Conservation (phyloP, 2,797 vertebrate species). For the Centropyge bicolor region DNA sequence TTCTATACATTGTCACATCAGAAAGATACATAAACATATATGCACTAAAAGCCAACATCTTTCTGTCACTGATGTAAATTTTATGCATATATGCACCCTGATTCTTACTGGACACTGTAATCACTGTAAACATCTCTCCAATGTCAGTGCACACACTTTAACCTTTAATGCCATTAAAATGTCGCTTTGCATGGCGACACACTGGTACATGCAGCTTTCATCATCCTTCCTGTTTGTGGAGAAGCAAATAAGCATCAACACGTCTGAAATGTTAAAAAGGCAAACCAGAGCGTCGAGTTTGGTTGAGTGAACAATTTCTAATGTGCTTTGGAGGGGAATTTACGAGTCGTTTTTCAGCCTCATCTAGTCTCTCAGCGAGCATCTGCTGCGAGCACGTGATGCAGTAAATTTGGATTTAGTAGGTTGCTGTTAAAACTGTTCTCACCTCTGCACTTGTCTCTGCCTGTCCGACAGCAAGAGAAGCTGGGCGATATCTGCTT, state of each 20-base stretch:
- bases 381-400: conserved; percentile 43
- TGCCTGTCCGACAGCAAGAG: conserved; percentile 91
- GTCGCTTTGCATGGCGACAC: background rate
- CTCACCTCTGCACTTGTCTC: conserved; percentile 63
- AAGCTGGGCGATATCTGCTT: conserved; percentile 99
- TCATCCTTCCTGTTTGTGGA: background rate
- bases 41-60: conserved; percentile 1
- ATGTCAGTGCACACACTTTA: conserved; percentile 12
- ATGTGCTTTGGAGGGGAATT: conserved; percentile 23
- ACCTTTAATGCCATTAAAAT: conserved; percentile 18
- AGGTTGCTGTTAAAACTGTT: conserved; percentile 32
- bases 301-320: conserved; percentile 31
- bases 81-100: background rate
- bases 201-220: background rate
- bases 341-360: conserved; percentile 14
- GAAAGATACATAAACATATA: conserved; percentile 11
- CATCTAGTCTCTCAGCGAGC: conserved; percentile 22
- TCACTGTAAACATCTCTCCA: conserved; percentile 27
- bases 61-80: background rate
- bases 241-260: conserved; percentile 19
- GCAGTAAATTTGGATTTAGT: conserved; percentile 38
- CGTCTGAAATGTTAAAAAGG: background rate
- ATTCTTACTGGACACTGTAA: conserved; percentile 4
- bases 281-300: conserved; percentile 1
- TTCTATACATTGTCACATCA: background rate